Conservation (phyloP, 2,113 vertebrate species). For the Pelobates fuscus region DNA sequence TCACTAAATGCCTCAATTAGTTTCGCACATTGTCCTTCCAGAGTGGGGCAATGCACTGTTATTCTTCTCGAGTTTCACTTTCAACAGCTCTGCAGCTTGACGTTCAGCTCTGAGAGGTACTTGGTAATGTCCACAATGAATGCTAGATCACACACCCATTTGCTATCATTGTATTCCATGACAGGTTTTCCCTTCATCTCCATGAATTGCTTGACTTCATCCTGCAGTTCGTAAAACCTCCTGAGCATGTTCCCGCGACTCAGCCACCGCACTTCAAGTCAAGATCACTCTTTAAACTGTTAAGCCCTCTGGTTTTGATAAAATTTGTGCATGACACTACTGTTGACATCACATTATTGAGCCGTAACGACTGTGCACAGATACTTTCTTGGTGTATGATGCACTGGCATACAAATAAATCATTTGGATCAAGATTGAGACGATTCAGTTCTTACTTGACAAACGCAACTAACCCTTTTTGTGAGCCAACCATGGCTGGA, state of each 20-base stretch:
- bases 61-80: constrained; percentile 46
- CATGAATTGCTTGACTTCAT: constrained; percentile 50
- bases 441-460: constrained; percentile 42
- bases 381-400: constrained; percentile 55
- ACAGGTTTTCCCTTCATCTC: constrained; percentile 52
- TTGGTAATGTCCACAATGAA: too few relatives aligned
- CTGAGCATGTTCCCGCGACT: constrained; percentile 39
- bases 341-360: too few relatives aligned
- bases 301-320: too few relatives aligned
- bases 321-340: constrained; percentile 36
- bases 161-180: constrained; percentile 48
- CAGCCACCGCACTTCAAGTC: constrained; percentile 49
- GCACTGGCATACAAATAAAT: constrained; percentile 45
- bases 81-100: constrained; percentile 28
- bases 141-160: constrained; percentile 49
- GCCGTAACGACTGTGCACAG: too few relatives aligned
- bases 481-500: too few relatives aligned
- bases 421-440: too few relatives aligned
- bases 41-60: constrained; percentile 50
- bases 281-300: constrained; percentile 47
- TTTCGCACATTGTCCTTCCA: constrained; percentile 15
- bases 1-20: neutral
- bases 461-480: too few relatives aligned
- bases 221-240: constrained; percentile 47
- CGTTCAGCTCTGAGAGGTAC: too few relatives aligned